phyloP scores from a whole-genome alignment of 2,797 vertebrate genomes.

The Martes flavigula region DNA sequence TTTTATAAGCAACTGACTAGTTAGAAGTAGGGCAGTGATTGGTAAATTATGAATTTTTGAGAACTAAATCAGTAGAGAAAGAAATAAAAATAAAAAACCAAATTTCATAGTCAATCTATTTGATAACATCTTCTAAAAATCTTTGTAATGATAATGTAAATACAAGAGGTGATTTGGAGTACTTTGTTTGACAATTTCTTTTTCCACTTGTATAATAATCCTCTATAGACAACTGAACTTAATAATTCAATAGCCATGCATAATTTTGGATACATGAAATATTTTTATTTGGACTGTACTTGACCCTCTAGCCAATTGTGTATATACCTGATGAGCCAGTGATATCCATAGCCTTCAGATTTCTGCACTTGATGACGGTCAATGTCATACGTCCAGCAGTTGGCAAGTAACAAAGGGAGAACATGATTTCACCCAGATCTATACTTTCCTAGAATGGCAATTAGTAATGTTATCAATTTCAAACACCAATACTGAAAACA shows the following conservation, averaged over 20 bases:
- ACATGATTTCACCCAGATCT: slow-evolving; percentile 99
- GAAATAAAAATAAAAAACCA: not conserved
- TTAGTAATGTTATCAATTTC: slow-evolving; percentile 38
- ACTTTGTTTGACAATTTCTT: slow-evolving; percentile 35
- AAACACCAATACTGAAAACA: not conserved
- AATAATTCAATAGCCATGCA: not conserved
- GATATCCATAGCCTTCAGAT: slow-evolving; percentile 99
- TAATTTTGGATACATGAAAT: not conserved
- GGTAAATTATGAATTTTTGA: not conserved
- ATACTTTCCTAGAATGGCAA: slow-evolving; percentile 92
- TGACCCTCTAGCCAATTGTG: not conserved
- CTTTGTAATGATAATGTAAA: not conserved
- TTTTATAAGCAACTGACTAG: not conserved
- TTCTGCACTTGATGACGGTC: slow-evolving; percentile 99
- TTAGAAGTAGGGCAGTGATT: not conserved
- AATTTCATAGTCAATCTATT: slow-evolving; percentile 15
- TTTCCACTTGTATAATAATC: not conserved
- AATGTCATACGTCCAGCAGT: slow-evolving; percentile 98
- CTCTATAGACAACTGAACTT: not conserved
- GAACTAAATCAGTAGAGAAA: not conserved
- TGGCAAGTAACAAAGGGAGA: slow-evolving; percentile 98
- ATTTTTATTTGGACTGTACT: not conserved
- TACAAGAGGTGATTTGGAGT: not conserved
- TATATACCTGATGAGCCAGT: slow-evolving; percentile 95
- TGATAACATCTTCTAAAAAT: not conserved